Base-by-base conservation (phyloP, 2,797 vertebrate species). In the Nyctibius grandis region DNA sequence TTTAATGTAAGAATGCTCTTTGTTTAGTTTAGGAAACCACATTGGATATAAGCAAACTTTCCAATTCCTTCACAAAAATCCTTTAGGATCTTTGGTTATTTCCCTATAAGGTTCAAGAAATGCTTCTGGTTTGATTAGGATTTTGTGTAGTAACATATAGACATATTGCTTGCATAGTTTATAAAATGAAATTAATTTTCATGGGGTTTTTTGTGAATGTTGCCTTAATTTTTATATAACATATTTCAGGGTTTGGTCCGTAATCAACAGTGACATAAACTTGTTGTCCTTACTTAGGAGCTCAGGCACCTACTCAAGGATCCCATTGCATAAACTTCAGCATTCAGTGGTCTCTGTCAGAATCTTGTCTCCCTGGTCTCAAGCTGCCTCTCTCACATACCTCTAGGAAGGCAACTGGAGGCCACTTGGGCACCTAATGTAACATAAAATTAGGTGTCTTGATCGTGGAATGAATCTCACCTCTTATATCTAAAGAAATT, bases 221-320 rank as follows among this genome's bases (percentile, higher is more conserved):
- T 56, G 18, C 15, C n/a, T 72, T 15, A 33, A 47, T 72, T 79
- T 75, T 70, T 44, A 36, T 29, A 65, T n/a, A 2, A 51, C 45
- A 57, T 26, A 21, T 12, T 40, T 70, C 15, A 29, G 13, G 15
- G 1, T 47, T 77, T 73, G 25, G 14, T 64, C 44, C 4, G 8
- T 67, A 48, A 80, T 47, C 50, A 68, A 47, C 15, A 45, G 12
- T 67, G 73, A 34, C 14, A 51, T 57, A 44, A 13, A 53, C 10
- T 12, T 70, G 5, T 22, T 65, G 34, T 64, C 50, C 16, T 86
- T 64, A 23, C 12, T 76, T 20, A 77, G 38, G 76, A 79, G 13
- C 20, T 75, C 44, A 45, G 44, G 38, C n/a, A 65, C 15, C 33
- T 53, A 6, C 25, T 88, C 0, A 0, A 72, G 34, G 23, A 59